Conservation (phyloP, 2,113 vertebrate species). For the Romanogobio albipinnatus region DNA sequence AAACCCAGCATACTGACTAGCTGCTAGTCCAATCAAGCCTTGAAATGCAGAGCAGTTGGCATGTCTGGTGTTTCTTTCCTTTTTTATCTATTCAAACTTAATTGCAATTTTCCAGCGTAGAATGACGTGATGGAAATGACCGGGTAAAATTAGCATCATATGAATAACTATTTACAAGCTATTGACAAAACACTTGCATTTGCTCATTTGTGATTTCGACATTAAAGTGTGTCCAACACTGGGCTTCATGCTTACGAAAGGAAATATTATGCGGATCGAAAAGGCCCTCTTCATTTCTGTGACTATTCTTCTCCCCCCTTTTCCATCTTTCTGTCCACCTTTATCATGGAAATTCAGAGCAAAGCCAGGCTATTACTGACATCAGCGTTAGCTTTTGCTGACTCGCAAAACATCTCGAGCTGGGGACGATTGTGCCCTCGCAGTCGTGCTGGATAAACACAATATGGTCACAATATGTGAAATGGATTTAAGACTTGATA, state of each 20-base stretch:
- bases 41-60: constrained; percentile 80
- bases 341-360: constrained; percentile 70
- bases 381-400: constrained; percentile 72
- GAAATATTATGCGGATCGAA: constrained; percentile 46
- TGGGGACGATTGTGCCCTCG: constrained; percentile 68
- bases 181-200: constrained; percentile 63
- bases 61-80: constrained; percentile 61
- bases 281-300: constrained; percentile 60
- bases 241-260: constrained; percentile 34
- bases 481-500: constrained; percentile 68
- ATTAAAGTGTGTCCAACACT: constrained; percentile 52
- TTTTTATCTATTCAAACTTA: constrained; percentile 80
- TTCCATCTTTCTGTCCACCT: constrained; percentile 63
- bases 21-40: constrained; percentile 78
- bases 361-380: constrained; percentile 52
- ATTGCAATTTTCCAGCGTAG: constrained; percentile 81
- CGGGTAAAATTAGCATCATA: constrained; percentile 72
- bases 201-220: constrained; percentile 66
- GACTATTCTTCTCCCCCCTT: constrained; percentile 57
- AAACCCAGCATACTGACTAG: constrained; percentile 77
- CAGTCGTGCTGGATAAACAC: constrained; percentile 63
- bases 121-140: constrained; percentile 78
- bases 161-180: constrained; percentile 72
- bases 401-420: constrained; percentile 69
- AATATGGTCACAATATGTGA: constrained; percentile 69